A percentile compares a stretch with the other conserved stretches of the same genome.
Conservation (phyloP, 2,113 vertebrate genomes). For the Sinocyclocheilus maitianheensis region DNA sequence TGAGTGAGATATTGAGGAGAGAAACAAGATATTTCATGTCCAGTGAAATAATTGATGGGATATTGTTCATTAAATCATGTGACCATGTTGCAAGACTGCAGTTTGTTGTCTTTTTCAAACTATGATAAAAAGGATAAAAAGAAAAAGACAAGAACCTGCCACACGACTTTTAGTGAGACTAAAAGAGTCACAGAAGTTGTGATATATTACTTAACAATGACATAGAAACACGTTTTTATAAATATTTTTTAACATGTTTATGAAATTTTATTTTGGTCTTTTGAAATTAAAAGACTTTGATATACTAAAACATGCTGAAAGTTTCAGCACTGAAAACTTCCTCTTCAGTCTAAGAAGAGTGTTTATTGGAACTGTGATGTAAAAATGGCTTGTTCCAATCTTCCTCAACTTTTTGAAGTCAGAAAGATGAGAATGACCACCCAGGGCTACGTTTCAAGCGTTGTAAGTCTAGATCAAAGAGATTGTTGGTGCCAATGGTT, state of each 20-base stretch:
- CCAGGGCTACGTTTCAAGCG: neutral
- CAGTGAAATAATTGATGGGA: neutral
- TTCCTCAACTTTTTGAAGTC: neutral
- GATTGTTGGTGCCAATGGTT: neutral
- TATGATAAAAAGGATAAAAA: neutral
- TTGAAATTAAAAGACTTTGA: neutral
- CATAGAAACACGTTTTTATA: no score
- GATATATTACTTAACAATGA: neutral
- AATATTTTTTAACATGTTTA: no score
- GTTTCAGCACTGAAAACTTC: neutral
- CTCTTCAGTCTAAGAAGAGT: neutral
- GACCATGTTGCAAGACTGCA: neutral
- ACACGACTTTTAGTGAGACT: neutral
- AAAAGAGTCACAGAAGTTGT: neutral
- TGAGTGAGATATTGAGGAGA: constrained; percentile 12
- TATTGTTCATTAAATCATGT: neutral
- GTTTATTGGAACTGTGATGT: neutral
- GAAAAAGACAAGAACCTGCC: neutral
- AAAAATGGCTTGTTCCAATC: neutral
- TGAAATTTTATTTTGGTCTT: neutral
- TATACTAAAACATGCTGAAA: neutral
- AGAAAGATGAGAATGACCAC: neutral
- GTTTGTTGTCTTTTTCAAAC: neutral
- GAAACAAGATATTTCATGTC: neutral
- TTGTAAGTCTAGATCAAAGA: neutral